Percentiles rank a stretch among this genome's conserved stretches.
phyloP scores from a whole-genome alignment of 2,888 invertebrate species.

The Blastobasis adustella region DNA sequence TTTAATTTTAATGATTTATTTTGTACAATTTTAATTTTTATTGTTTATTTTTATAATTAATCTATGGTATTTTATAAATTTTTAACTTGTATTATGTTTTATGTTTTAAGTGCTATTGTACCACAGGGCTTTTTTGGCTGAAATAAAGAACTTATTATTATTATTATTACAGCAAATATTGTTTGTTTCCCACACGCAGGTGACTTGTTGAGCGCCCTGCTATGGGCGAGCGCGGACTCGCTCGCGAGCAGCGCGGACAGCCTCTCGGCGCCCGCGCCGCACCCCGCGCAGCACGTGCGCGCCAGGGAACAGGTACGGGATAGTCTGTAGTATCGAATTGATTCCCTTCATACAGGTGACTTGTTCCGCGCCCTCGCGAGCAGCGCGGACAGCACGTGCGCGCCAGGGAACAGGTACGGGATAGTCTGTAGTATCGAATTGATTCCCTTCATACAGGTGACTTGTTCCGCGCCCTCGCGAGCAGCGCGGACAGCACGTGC shows the following conservation, averaged over 20 bases:
- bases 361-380: conserved; percentile 24
- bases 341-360: background rate
- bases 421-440: too few relatives aligned
- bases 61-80: too few relatives aligned
- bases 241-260: conserved; percentile 65
- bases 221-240: conserved; percentile 62
- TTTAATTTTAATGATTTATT: too few relatives aligned
- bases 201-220: conserved; percentile 70
- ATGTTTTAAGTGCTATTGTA: too few relatives aligned
- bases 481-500: background rate
- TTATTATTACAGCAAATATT: background rate
- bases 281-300: background rate
- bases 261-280: conserved; percentile 31
- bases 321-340: too few relatives aligned
- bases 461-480: background rate
- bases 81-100: too few relatives aligned
- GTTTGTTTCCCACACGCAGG: conserved; percentile 34
- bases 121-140: too few relatives aligned
- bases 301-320: background rate
- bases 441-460: background rate
- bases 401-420: background rate
- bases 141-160: too few relatives aligned
- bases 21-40: too few relatives aligned
- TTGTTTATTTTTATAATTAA: too few relatives aligned
- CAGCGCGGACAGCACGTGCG: conserved; percentile 21